Evolutionary conservation across 2,113 vertebrate species (phyloP).

Genomic region (Dromas ardeola): DNA sequence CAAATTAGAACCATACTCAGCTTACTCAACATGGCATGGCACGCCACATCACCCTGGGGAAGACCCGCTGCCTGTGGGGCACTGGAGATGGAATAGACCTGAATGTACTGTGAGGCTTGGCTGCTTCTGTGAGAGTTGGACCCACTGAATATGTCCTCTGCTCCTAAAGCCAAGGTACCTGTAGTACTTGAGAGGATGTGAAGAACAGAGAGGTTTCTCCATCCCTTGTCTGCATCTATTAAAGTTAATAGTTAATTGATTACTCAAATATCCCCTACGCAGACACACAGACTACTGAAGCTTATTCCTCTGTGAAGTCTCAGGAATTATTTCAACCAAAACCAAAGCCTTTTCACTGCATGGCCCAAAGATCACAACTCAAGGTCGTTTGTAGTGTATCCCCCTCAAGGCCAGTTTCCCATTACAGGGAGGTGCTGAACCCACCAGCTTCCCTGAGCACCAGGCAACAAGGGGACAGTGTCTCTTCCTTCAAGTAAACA

Average conservation of each 20-base stretch:
- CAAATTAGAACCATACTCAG: too few species aligned
- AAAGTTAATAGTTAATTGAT: background rate
- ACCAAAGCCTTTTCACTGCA: background rate
- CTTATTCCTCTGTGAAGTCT: background rate
- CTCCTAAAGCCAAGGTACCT: background rate
- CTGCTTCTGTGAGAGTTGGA: background rate
- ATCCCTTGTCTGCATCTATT: rapidly evolving
- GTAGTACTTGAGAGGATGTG: rapidly evolving
- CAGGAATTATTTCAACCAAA: background rate
- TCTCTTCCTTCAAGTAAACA: background rate
- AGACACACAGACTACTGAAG: background rate
- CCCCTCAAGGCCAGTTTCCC: background rate
- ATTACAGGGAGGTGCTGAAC: background rate
- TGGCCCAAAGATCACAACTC: background rate
- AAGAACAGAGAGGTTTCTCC: background rate
- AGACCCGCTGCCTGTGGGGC: rapidly evolving
- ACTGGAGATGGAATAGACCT: background rate
- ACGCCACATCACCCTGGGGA: rapidly evolving
- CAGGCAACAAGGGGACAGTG: background rate
- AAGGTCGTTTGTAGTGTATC: rapidly evolving
- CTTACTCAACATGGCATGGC: rapidly evolving
- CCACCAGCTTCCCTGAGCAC: rapidly evolving
- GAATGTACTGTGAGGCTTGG: rapidly evolving
- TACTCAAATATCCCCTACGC: rapidly evolving
- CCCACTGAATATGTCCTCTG: rapidly evolving